phyloP scores from a whole-genome alignment of 2,113 vertebrate species.

The Suricata suricatta region DNA sequence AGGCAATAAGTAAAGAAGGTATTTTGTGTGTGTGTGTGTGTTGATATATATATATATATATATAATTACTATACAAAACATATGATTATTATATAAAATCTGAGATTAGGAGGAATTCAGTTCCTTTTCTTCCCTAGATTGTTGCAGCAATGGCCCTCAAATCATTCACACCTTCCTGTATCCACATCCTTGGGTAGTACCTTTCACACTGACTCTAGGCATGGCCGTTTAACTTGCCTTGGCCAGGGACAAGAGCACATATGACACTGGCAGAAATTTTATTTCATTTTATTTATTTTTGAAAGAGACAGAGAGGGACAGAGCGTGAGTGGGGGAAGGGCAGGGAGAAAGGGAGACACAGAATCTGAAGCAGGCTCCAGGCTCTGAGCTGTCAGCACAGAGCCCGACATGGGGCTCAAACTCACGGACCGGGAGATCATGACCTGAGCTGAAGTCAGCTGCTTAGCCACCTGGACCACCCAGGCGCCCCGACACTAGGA shows the following conservation, averaged over 20 bases:
- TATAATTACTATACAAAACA: not conserved
- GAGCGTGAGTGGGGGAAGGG: too few species aligned
- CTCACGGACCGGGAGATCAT: too few species aligned
- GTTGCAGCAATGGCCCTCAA: not conserved
- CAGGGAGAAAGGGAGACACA: too few species aligned
- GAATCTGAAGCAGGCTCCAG: too few species aligned
- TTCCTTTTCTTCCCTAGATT: not conserved
- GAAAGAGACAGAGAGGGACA: too few species aligned
- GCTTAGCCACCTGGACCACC: too few species aligned
- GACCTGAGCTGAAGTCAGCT: too few species aligned
- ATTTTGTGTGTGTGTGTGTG: not conserved
- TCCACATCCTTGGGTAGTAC: not conserved
- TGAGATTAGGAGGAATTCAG: conserved; percentile 10
- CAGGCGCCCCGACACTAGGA: not conserved
- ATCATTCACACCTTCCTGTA: not conserved
- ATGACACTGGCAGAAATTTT: not conserved
- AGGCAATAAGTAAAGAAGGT: not conserved
- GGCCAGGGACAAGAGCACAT: not conserved
- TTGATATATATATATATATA: not conserved
- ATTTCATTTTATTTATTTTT: too few species aligned
- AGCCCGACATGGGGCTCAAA: too few species aligned
- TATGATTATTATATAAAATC: not conserved
- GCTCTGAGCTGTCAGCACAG: too few species aligned
- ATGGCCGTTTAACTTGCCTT: not conserved
- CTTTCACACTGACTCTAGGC: not conserved